Conservation (phyloP, 1,140 invertebrate genomes). For the Rhagoletis pomonella region DNA sequence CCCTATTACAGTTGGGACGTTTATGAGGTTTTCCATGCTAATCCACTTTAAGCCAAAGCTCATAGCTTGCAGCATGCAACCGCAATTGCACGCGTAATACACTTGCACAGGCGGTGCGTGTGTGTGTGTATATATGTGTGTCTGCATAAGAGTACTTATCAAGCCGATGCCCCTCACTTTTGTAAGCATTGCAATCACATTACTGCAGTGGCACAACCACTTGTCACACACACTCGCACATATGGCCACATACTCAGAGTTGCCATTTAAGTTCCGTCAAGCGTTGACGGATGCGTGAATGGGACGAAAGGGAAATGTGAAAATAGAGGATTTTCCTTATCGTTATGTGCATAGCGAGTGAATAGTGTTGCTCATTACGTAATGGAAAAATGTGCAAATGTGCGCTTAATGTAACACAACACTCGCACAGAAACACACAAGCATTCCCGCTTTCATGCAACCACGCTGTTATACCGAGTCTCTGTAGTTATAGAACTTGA, state of each 20-base stretch:
- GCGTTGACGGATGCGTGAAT: not conserved
- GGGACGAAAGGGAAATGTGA: not conserved
- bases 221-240: no score
- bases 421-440: not conserved
- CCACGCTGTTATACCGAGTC: not conserved
- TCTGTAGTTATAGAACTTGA: no score
- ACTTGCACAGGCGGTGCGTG: not conserved
- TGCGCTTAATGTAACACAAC: no score
- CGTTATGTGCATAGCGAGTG: not conserved
- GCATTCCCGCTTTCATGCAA: not conserved
- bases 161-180: not conserved
- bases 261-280: not conserved
- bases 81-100: no score
- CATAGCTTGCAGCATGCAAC: no score
- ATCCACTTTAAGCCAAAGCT: no score
- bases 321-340: not conserved
- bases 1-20: no score
- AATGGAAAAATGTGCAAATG: not conserved
- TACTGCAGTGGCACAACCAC: not conserved
- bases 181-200: not conserved
- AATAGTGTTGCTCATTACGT: not conserved
- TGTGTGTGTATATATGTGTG: not conserved
- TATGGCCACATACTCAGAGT: not conserved
- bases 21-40: no score
- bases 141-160: not conserved